phyloP scores from a whole-genome alignment of 1,140 invertebrate genomes.

The Pectinophora gossypiella region DNA sequence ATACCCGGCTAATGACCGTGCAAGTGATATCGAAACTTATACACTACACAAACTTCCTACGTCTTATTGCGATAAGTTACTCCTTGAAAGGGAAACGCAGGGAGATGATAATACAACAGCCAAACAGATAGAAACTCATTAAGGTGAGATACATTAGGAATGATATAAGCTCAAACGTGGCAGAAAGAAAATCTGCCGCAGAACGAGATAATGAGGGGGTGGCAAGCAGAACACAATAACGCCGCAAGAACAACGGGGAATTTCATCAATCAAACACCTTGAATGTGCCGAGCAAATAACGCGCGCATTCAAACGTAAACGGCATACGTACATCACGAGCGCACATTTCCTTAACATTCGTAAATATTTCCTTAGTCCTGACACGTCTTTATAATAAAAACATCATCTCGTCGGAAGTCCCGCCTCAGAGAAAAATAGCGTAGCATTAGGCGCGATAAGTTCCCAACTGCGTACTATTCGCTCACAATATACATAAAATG shows the following conservation, averaged over 20 bases:
- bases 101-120: background rate
- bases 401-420: constrained; percentile 41
- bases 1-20: too few species aligned
- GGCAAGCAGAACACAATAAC: background rate
- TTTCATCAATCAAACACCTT: constrained; percentile 22
- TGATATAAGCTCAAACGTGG: background rate
- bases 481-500: constrained; percentile 46
- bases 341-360: constrained; percentile 41
- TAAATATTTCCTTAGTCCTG: constrained; percentile 48
- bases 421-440: constrained; percentile 42
- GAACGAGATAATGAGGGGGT: background rate
- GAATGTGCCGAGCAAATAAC: constrained; percentile 29
- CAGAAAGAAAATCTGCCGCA: background rate
- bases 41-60: background rate
- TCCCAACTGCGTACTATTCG: constrained; percentile 47
- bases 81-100: background rate
- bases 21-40: constrained; percentile 2
- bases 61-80: background rate
- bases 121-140: background rate
- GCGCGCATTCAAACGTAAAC: constrained; percentile 34
- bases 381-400: constrained; percentile 68
- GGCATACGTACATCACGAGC: constrained; percentile 28
- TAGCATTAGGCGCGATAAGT: constrained; percentile 60
- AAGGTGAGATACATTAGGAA: background rate
- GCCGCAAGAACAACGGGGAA: background rate